Evolutionary conservation across 2,888 invertebrate genomes (phyloP), one percentile per base, ranked within the genome.

Genomic region (Sarcophaga carnaria): DNA sequence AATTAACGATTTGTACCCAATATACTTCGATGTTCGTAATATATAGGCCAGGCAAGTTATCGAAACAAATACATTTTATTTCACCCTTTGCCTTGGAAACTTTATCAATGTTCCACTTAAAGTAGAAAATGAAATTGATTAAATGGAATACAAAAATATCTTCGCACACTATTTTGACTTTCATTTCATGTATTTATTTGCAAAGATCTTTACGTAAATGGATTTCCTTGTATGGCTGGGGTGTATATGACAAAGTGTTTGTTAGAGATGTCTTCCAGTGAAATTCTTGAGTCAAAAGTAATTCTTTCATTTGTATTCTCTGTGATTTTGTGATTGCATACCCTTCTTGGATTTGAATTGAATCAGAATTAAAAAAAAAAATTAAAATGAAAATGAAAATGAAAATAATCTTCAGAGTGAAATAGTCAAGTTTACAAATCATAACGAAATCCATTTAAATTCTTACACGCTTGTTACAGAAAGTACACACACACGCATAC

Each of bases 251-350:
- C 64, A 76, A 27, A 54, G 27, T 64, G 37, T 37, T 37, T 37
- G 2, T 37, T 10, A 37, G 8, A 37, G 8, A 14, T 64, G 45
- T n/a, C 37, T 64, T 47, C n/a, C 6, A 37, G 37, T 37, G 37
- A 64, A 76, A 14, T 54, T 27, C 17, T 64, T 54, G 12, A 12
- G 5, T 2, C 27, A 64, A 64, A 64, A 64, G 14, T 6, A 10
- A 62, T 11, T 63, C n/a, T 27, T 22, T 76, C 27, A 67, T 66
- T 76, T 76, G 22, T 66, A 66, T 76, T 66, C 76, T 1, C 2
- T 20, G 2, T 37, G 20, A 20, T 37, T 37, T 10, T 37, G 2
- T 37, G 37, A 1, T 37, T 37, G 8, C 8, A 37, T 10, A 37
- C 37, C 10, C 10, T n/a, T 63, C 37, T 47, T 45, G 62, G 12